Base-by-base conservation (phyloP, 2,888 invertebrate genomes). In the Drosophila engyochracea region DNA sequence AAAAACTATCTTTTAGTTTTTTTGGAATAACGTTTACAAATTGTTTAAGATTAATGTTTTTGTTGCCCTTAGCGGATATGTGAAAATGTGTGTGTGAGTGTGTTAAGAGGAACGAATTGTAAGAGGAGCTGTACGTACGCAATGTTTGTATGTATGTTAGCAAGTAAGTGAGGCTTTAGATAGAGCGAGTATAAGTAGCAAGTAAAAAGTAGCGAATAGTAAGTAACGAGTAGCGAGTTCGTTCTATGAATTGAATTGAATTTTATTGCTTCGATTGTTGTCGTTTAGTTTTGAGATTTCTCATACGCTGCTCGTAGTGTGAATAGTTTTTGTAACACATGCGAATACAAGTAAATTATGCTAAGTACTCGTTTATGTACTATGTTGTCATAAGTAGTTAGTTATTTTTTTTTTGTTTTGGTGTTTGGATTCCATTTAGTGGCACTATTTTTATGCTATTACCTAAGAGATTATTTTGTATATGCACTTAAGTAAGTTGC, bases 21-120 rank as follows among this genome's bases (percentile, higher is more conserved):
- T 47, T 47, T 25, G 47, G 37, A 49, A 65, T 70, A 54, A 66
- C 22, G 25, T 55, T 67, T 37, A 62, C 30, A 41, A 61, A 35
- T 37, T 39, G 31, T 44, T 54, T 25, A 49, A 57, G 25, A 19
- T 77, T 57, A 22, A 51, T 65, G 35, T 49, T 28, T 58, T 47
- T 70, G 57, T 69, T 53, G 60, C 67, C 47, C 52, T 70, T 70
- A 53, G 62, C 82, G 87, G 87, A 86, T 86, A 86, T 87, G 85
- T 82, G 73, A 57, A 44, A 47, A 49, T 60, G 44, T 55, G 44
- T 49, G 52, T 59, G 63, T 53, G 53, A 59, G 54, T 57, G 60
- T 28, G 19, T 39, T 35, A 47, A 57, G 47, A 51, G 51, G 35
- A 51, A n/a, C 54, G 10, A 14, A 58, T 28, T 58, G 44, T 28